phyloP scores from a whole-genome alignment of 2,113 vertebrate genomes.

The Corvus moneduloides region DNA sequence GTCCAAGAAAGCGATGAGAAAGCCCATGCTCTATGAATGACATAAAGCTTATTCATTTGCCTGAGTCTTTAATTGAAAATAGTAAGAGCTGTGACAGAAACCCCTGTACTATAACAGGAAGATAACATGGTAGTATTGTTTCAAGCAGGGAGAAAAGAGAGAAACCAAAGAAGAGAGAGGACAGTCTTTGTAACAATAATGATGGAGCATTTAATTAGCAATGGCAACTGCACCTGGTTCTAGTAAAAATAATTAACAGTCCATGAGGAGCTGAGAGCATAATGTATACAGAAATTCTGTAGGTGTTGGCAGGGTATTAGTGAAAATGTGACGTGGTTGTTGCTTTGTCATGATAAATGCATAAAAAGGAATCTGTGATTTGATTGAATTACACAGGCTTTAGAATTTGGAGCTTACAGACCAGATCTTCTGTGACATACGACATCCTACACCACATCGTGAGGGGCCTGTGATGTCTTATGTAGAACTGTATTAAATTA shows the following conservation, averaged over 20 bases:
- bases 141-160: background rate
- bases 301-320: background rate
- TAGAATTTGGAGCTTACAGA: background rate
- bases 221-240: background rate
- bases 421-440: background rate
- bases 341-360: background rate
- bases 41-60: background rate
- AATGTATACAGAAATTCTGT: background rate
- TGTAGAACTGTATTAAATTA: background rate
- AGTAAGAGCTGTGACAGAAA: background rate
- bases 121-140: background rate
- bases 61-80: background rate
- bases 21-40: background rate
- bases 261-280: background rate
- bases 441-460: accelerated
- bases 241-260: background rate
- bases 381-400: background rate
- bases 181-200: background rate
- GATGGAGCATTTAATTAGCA: background rate
- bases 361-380: background rate
- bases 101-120: background rate
- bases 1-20: background rate
- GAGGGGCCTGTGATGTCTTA: background rate
- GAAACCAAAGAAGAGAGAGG: background rate
- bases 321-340: background rate